These are phyloP conservation scores for Bombycilla garrulus DNA, from an alignment of 2,113 vertebrate genomes.

Conservation along the genomic window DNA sequence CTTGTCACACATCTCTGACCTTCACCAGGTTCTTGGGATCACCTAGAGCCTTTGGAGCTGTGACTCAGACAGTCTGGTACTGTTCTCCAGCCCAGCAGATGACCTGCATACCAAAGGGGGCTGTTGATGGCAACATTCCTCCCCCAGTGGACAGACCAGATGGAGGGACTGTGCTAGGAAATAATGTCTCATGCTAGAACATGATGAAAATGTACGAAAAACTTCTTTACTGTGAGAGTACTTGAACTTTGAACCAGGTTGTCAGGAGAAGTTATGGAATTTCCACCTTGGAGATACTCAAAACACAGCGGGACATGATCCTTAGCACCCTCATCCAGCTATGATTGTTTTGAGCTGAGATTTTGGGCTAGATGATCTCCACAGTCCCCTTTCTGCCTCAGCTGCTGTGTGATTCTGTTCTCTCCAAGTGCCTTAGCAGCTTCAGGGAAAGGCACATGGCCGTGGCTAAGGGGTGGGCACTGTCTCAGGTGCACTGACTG, in stretches of 20 bases:
- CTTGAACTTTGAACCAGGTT: neutral
- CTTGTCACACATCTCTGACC: neutral
- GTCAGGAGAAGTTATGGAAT: neutral
- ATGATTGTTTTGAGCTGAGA: neutral
- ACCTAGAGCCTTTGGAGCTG: neutral
- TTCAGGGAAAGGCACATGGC: neutral
- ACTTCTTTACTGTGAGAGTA: neutral
- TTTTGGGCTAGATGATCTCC: neutral
- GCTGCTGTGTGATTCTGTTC: neutral
- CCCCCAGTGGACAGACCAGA: neutral
- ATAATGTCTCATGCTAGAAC: neutral
- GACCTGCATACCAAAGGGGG: neutral
- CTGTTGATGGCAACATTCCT: neutral
- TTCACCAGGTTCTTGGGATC: neutral
- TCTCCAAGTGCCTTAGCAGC: neutral
- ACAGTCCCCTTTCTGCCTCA: neutral
- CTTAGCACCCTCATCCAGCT: neutral
- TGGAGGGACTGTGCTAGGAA: neutral
- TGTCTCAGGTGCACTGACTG: neutral
- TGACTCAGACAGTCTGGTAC: slow-evolving; percentile 14
- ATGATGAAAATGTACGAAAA: neutral
- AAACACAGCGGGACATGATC: neutral
- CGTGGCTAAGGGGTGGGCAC: neutral
- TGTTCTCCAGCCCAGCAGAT: neutral
- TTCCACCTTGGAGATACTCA: neutral